Evolutionary conservation across 2,797 vertebrate genomes (phyloP).

Genomic region (Hippopotamyrus pictus): DNA sequence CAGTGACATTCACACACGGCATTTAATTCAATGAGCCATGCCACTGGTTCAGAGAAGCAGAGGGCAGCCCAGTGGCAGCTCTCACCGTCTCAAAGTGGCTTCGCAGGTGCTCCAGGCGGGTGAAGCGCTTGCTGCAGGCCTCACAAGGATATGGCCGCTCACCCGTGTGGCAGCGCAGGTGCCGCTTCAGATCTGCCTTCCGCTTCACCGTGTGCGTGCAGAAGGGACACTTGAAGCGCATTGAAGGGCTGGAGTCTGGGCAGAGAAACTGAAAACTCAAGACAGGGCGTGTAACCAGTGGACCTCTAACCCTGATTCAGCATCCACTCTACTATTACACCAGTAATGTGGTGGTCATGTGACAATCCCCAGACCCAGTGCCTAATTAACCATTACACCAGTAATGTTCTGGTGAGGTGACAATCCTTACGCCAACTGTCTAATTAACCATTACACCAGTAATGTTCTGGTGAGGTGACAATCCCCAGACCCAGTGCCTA

Average conservation of each 20-base stretch:
- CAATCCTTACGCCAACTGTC: too few species aligned
- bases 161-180: conserved; percentile 91
- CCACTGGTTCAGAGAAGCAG: not conserved
- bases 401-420: not conserved
- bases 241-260: conserved; percentile 77
- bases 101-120: conserved; percentile 88
- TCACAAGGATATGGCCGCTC: conserved; percentile 93
- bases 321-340: not conserved
- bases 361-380: not conserved
- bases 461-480: not conserved
- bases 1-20: not conserved
- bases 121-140: conserved; percentile 92
- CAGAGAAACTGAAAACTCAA: not conserved
- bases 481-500: not conserved
- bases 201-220: conserved; percentile 95
- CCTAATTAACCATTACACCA: too few species aligned
- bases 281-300: not conserved
- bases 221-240: conserved; percentile 95
- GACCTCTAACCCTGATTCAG: not conserved
- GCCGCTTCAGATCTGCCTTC: conserved; percentile 92
- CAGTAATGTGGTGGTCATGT: not conserved
- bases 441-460: not conserved
- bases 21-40: not conserved
- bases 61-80: conserved; percentile 32
- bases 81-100: conserved; percentile 93